phyloP scores from a whole-genome alignment of 1,140 invertebrate species.

The Tenebrio molitor region DNA sequence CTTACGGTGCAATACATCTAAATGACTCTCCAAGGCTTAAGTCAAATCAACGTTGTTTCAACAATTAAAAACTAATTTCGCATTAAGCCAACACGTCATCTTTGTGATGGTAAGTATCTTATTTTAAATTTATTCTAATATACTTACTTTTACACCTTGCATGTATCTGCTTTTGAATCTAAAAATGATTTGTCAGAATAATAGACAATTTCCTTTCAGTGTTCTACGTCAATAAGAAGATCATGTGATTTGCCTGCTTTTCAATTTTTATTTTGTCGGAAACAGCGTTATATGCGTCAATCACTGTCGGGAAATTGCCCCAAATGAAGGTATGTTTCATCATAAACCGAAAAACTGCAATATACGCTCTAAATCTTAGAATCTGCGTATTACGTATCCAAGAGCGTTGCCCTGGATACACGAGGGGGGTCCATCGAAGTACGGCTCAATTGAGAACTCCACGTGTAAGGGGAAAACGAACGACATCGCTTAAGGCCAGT shows the following conservation, averaged over 20 bases:
- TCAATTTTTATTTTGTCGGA: constrained; percentile 12
- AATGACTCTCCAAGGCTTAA: no score
- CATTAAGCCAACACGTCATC: no score
- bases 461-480: constrained; percentile 39
- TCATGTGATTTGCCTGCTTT: not conserved
- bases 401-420: constrained; percentile 47
- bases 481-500: constrained; percentile 34
- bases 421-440: constrained; percentile 29
- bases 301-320: constrained; percentile 19
- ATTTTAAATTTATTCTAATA: not conserved
- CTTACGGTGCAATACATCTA: no score
- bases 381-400: constrained; percentile 40
- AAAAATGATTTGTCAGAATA: no score
- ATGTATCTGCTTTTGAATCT: not conserved
- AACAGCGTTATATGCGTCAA: constrained; percentile 12
- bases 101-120: no score
- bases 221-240: no score
- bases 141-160: not conserved
- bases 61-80: no score
- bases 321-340: constrained; percentile 22
- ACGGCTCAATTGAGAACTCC: constrained; percentile 39
- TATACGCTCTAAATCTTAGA: constrained; percentile 34
- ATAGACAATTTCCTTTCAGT: no score
- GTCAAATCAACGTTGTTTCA: no score
- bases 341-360: constrained; percentile 24